Evolutionary conservation across 1,140 invertebrate genomes (phyloP), one percentile per base, ranked within the genome.

Genomic region (Varroa destructor): DNA sequence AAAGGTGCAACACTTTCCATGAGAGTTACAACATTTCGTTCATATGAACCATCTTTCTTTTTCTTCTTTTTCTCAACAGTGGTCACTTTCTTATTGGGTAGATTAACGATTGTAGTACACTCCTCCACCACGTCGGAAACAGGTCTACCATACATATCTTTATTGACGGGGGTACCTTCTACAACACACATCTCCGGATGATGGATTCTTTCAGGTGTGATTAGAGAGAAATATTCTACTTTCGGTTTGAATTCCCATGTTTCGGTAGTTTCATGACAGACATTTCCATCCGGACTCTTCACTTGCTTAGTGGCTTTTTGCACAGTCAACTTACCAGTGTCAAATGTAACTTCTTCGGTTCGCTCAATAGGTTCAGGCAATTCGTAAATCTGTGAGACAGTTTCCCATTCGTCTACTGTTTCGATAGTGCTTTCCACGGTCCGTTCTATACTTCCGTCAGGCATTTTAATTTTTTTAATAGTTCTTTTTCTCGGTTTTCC

Each of bases 391-490:
- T 67, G 61, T 1, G 61, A 37, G 40, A 67, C 12, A 14, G 40
- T 12, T 40, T 67, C 61, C 61, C 61, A 67, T 8, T 67, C 61
- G 40, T 67, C 61, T 2, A 40, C 12, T 12, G 61, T 40, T 12
- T 25, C 40, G 61, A 67, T 12, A 12, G 61, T 1, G 12, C 40
- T 67, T 67, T 67, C 61, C 46, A 43, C 37, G 1, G 61, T 67
- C 46, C 40, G 40, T 12, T 40, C 46, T n/a, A 67, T 46, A 12
- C 12, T 71, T 43, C n/a, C 70, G 6, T 71, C 70, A 14, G 70
- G 70, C 37, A 14, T 71, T 40, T 55, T 71, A 14, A 71, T 43
- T 10, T 71, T 71, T 54, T 71, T 71, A 51, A 56, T 71, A 46
- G 70, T 71, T 71, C n/a, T 71, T 37, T 71, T 51, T 14, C 61